phyloP scores from a whole-genome alignment of 2,113 vertebrate genomes.

The Copsychus sechellarum region DNA sequence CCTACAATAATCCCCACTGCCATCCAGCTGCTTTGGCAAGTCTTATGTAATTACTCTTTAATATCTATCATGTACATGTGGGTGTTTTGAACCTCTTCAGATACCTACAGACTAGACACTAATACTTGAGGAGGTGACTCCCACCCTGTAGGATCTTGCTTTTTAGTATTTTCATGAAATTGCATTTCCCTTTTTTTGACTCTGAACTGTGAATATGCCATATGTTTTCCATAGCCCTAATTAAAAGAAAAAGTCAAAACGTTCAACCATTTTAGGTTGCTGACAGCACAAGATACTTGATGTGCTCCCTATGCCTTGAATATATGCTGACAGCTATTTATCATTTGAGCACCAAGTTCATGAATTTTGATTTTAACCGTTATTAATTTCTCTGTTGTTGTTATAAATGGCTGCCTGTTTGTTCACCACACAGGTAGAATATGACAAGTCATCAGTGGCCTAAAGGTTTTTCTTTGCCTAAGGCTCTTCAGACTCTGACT shows the following conservation, averaged over 20 bases:
- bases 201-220: background rate
- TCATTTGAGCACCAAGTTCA: slow-evolving; percentile 35
- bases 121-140: background rate
- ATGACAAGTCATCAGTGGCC: slow-evolving; percentile 33
- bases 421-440: background rate
- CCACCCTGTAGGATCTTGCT: rapidly evolving
- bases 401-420: slow-evolving; percentile 22
- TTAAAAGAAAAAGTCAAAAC: background rate
- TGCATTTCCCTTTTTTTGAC: background rate
- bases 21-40: background rate
- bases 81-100: background rate
- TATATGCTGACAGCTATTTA: slow-evolving; percentile 40
- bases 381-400: slow-evolving; percentile 34
- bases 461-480: slow-evolving; percentile 56
- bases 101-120: background rate
- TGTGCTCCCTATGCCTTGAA: background rate
- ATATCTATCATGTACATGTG: background rate
- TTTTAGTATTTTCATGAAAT: background rate
- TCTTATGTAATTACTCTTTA: background rate
- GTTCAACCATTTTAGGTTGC: background rate
- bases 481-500: slow-evolving; percentile 50
- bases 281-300: background rate
- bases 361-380: slow-evolving; percentile 48
- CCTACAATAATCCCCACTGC: rapidly evolving
- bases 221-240: background rate